Base-by-base conservation (phyloP, 2,888 invertebrate species). In the Lobophora halterata region DNA sequence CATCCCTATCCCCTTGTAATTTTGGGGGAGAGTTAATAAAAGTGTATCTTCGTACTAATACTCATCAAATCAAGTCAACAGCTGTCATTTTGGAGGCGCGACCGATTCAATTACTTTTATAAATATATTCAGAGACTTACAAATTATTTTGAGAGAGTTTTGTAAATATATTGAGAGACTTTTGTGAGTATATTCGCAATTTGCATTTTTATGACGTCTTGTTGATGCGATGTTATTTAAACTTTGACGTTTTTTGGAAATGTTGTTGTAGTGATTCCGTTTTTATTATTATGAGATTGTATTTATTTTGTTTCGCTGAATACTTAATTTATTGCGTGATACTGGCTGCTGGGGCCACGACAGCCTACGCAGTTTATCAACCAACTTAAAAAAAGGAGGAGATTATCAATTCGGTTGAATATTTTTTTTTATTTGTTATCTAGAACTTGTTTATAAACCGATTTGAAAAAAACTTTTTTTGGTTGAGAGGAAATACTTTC, bases 21-120 rank as follows among this genome's bases (percentile, higher is more conserved):
- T 52, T 55, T 48, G 48, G 59, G 62, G 61, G 55, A 53, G 52
- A 52, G 49, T 59, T 62, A 68, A 67, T 63, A 65, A 60, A 14
- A 58, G 49, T 45, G 21, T 27, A 16, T 17, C 26, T 28, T 27
- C 46, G 46, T 45, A 49, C 63, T 70, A 68, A 74, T 72, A 72
- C 64, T 70, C 77, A 74, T 78, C 74, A 79, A 79, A 80, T 75
- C 68, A 74, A 70, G 63, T 66, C 59, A 60, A 62, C 72, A 71
- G 71, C 76, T 76, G 80, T 73, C 73, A 71, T 75, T 70, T 61
- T 49, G 64, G 37, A 50, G 63, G 52, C 60, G 59, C 51, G 55
- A 59, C 65, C 69, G 57, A 83, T 83, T 83, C 76, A 77, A 85
- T 86, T 82, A 85, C 78, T 73, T 76, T 72, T 74, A 70, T 71